phyloP scores from a whole-genome alignment of 1,140 invertebrate species.

The Anastatus disparis region DNA sequence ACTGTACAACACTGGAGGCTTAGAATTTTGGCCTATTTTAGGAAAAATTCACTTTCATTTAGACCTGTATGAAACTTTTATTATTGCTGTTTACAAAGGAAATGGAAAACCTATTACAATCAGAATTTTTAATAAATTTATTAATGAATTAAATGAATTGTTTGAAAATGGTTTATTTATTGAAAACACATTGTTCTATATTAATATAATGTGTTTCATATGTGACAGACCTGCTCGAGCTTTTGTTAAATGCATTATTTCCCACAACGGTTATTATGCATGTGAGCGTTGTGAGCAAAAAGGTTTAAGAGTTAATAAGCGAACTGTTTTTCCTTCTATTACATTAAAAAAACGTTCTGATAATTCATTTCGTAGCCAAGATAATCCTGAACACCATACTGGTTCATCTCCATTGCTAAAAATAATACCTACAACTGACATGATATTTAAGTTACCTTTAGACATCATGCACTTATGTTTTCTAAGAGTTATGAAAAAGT shows the following conservation, averaged over 20 bases:
- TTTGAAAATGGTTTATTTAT: constrained; percentile 1
- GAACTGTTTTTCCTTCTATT: background rate
- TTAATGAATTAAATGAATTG: constrained; percentile 33
- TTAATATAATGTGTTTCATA: constrained; percentile 37
- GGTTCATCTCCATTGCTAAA: constrained; percentile 3
- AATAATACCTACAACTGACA: constrained; percentile 17
- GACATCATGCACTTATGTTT: constrained; percentile 41
- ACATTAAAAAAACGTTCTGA: background rate
- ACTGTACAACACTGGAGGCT: too few relatives aligned
- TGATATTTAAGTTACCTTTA: constrained; percentile 23
- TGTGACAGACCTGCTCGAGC: constrained; percentile 41
- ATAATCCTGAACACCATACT: too few relatives aligned
- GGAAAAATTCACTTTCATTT: too few relatives aligned
- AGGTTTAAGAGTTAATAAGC: background rate
- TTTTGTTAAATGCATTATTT: constrained; percentile 40
- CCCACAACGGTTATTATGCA: constrained; percentile 30
- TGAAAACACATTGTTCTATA: constrained; percentile 8
- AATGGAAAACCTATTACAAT: constrained; percentile 33
- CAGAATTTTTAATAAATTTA: constrained; percentile 26
- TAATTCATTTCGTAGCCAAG: background rate
- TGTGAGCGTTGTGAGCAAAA: constrained; percentile 17
- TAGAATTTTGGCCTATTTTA: too few relatives aligned
- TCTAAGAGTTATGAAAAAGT: constrained; percentile 11
- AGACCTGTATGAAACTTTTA: constrained; percentile 36
- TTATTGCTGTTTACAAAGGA: constrained; percentile 36